Base-by-base conservation (phyloP, 2,797 vertebrate genomes). In the Enteromius anoplus region DNA sequence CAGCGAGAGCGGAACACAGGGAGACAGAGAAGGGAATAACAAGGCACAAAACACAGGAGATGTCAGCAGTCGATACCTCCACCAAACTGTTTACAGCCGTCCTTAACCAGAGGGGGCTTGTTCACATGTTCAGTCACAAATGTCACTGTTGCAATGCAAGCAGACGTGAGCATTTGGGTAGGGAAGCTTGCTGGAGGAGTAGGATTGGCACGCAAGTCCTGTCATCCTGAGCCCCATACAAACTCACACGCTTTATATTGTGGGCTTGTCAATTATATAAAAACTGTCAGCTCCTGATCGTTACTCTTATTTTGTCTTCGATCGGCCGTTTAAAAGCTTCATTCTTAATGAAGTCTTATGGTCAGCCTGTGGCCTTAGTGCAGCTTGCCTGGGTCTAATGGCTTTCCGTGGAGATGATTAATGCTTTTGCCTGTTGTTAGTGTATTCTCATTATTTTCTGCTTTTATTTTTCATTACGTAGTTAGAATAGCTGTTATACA, bases 301-400 rank as follows among this genome's bases (percentile, higher is more conserved):
- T 55, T 53, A 37, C 76, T 66, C 42, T 23, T 37, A 51, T 66
- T 78, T 78, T 37, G 53, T 80, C 40, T 81, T 81, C 19, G 6
- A 72, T 64, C 8, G 19, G 9, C 12, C 19, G 37, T 72, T 72
- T 72, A 58, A 62, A 47, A 71, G 40, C 68, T 72, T 34, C 42
- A 34, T 71, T 73, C 29, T 72, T 81, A 81, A 73, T 73, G 55
- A 64, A 73, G 69, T 64, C 55, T 73, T 64, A 47, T 37, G n/a
- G 40, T 45, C 26, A 32, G 68, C 26, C 40, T 21, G 23, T 77
- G 55, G 58, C 40, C 9, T 21, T 29, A 64, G 58, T 60, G 40
- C 12, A 81, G 26, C 69, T 47, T 45, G 11, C 26, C 42, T 55
- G n/a, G 15, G 40, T 47, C 49, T 69, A 71, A 81, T 81, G 40